phyloP scores from a whole-genome alignment of 2,113 vertebrate genomes.

The Cephalopterus ornatus region DNA sequence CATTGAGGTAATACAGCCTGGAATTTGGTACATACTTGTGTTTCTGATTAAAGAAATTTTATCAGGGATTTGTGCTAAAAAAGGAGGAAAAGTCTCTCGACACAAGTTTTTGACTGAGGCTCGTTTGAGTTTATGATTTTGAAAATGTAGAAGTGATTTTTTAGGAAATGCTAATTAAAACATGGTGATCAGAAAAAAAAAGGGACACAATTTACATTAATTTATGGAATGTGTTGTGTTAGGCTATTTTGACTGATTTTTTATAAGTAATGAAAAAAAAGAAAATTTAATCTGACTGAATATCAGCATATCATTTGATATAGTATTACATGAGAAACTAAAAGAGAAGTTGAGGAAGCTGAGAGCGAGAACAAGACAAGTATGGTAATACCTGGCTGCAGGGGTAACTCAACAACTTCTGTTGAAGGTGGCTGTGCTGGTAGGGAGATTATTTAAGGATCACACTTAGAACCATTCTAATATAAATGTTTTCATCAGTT shows the following conservation, averaged over 20 bases:
- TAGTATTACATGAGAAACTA: background rate
- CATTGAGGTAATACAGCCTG: conserved; percentile 80
- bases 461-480: background rate
- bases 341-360: background rate
- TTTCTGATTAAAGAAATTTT: background rate
- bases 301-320: background rate
- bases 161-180: conserved; percentile 5
- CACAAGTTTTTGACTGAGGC: background rate
- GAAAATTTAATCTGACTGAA: background rate
- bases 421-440: background rate
- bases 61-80: background rate
- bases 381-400: background rate
- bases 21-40: background rate
- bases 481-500: background rate
- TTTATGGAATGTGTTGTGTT: background rate
- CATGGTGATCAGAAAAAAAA: background rate
- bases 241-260: background rate
- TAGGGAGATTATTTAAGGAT: background rate
- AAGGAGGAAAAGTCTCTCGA: background rate
- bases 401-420: background rate
- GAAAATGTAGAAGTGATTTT: background rate
- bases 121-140: background rate
- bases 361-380: background rate
- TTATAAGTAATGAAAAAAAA: background rate
- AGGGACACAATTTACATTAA: background rate